phyloP scores from a whole-genome alignment of 2,113 vertebrate genomes.

The Dicerorhinus sumatrensis region DNA sequence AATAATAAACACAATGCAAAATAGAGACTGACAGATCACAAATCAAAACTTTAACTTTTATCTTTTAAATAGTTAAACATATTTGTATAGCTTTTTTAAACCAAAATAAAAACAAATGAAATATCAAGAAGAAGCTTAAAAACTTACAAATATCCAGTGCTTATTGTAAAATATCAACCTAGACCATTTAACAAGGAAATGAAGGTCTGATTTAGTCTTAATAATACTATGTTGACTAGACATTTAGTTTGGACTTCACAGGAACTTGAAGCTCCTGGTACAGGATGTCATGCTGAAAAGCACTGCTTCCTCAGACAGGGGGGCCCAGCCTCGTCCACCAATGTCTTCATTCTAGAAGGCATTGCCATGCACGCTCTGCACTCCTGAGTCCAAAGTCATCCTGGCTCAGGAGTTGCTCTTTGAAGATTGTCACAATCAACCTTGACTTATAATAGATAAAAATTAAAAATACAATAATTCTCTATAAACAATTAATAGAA shows the following conservation, averaged over 20 bases:
- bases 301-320: not conserved
- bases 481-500: not conserved
- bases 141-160: not conserved
- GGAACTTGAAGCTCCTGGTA: not conserved
- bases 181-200: not conserved
- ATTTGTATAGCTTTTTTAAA: not conserved
- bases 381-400: not conserved
- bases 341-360: not conserved
- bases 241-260: not conserved
- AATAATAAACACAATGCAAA: not conserved
- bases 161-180: not conserved
- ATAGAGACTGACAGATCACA: not conserved
- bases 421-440: not conserved
- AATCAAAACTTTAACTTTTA: not conserved
- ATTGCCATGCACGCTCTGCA: not conserved
- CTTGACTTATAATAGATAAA: not conserved
- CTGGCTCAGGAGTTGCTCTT: not conserved
- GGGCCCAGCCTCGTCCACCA: fast-evolving
- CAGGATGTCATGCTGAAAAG: not conserved
- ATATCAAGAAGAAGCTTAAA: not conserved
- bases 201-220: not conserved
- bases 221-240: not conserved
- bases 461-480: not conserved
- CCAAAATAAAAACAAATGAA: not conserved
- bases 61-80: not conserved